Evolutionary conservation across 1,140 invertebrate genomes (phyloP).

Genomic region (Heterodera carotae): DNA sequence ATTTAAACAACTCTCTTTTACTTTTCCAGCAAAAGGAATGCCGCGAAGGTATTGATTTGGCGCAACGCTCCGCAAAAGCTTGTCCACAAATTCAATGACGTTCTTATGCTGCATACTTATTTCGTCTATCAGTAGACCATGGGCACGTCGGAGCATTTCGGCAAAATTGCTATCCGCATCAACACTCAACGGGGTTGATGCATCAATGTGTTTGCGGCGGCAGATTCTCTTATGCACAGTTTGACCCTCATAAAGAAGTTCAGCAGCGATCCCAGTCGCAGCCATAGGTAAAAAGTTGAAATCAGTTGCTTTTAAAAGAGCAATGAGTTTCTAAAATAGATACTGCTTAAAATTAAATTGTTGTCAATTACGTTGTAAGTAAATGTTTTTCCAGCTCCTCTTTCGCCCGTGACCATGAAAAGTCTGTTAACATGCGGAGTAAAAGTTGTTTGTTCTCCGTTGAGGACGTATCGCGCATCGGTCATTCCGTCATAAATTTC

Average conservation of each 20-base stretch:
- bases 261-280: not conserved
- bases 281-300: not conserved
- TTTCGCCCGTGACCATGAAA: conserved; percentile 9
- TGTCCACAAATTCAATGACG: not conserved
- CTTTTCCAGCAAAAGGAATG: not conserved
- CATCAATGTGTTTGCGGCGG: not conserved
- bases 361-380: conserved; percentile 10
- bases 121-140: not conserved
- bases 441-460: not conserved
- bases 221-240: not conserved
- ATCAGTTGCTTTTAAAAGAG: not conserved
- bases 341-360: not conserved
- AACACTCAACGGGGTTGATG: not conserved
- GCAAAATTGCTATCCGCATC: not conserved
- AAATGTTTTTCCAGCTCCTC: conserved; percentile 14
- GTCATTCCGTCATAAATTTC: not conserved
- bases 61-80: not conserved
- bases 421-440: not conserved
- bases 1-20: not conserved
- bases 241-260: not conserved
- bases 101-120: conserved; percentile 8
- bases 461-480: not conserved
- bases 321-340: conserved; percentile 4
- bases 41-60: not conserved
- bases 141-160: not conserved